Evolutionary conservation across 1,140 invertebrate genomes (phyloP).

Genomic region (Pogonomyrmex barbatus): DNA sequence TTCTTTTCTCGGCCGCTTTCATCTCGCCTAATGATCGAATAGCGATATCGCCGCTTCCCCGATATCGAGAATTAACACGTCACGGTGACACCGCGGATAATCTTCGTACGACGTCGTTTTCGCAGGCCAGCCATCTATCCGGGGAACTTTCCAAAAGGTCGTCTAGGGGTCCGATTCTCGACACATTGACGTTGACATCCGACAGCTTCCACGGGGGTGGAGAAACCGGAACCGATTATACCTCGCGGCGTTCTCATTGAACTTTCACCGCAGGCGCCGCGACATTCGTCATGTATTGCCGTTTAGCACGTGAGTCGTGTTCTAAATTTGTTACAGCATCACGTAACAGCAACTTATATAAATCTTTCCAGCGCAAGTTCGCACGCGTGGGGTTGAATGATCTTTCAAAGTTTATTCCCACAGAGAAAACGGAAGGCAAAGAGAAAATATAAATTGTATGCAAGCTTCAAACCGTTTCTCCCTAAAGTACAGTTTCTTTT

Average conservation of each 20-base stretch:
- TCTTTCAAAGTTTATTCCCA: slow-evolving; percentile 52
- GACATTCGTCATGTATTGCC: slow-evolving; percentile 39
- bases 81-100: slow-evolving; percentile 2
- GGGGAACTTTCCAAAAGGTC: slow-evolving; percentile 45
- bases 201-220: slow-evolving; percentile 8
- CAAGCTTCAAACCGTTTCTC: neutral
- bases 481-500: slow-evolving; percentile 6
- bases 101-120: neutral
- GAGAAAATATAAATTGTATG: neutral
- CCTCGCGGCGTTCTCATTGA: slow-evolving; percentile 55
- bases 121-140: neutral
- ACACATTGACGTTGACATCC: slow-evolving; percentile 12
- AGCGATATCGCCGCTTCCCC: neutral
- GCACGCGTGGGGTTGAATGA: slow-evolving; percentile 17
- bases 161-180: slow-evolving; percentile 4
- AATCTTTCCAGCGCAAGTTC: slow-evolving; percentile 34
- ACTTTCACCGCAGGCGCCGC: slow-evolving; percentile 64
- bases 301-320: slow-evolving; percentile 55
- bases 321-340: slow-evolving; percentile 58
- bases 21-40: slow-evolving; percentile 14
- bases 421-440: neutral
- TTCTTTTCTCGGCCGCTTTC: slow-evolving; percentile 3
- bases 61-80: slow-evolving; percentile 28
- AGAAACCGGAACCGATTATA: slow-evolving; percentile 60
- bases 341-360: slow-evolving; percentile 57